Conservation (phyloP, 2,797 vertebrate species). For the Hydrophis major region DNA sequence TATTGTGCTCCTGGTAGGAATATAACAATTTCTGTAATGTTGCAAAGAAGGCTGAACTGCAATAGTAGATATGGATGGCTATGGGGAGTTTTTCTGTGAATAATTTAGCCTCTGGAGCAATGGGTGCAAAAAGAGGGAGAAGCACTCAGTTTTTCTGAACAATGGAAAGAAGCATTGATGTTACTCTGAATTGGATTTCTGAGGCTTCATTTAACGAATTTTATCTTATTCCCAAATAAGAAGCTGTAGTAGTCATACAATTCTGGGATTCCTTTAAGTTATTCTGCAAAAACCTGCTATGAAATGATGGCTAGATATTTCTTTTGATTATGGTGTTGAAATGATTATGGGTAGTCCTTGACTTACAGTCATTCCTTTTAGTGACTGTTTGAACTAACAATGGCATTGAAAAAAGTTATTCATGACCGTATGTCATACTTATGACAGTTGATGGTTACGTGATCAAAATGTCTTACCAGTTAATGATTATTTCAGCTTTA, state of each 20-base stretch:
- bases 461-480: neutral
- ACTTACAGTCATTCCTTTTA: neutral
- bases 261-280: neutral
- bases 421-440: no score
- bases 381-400: neutral
- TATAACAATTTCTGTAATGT: neutral
- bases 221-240: neutral
- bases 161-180: neutral
- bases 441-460: neutral
- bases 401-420: neutral
- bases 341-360: neutral
- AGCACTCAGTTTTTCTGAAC: neutral
- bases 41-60: neutral
- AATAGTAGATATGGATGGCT: neutral
- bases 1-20: neutral
- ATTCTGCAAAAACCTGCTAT: neutral
- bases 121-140: neutral
- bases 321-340: neutral
- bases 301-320: neutral
- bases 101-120: neutral
- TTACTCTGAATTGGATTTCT: neutral
- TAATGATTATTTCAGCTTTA: no score
- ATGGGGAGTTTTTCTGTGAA: neutral
- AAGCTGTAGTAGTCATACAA: neutral
- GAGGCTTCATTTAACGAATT: neutral